Evolutionary conservation across 2,888 invertebrate species (phyloP), one percentile per base, ranked within the genome.

Genomic region (Sipha maydis): DNA sequence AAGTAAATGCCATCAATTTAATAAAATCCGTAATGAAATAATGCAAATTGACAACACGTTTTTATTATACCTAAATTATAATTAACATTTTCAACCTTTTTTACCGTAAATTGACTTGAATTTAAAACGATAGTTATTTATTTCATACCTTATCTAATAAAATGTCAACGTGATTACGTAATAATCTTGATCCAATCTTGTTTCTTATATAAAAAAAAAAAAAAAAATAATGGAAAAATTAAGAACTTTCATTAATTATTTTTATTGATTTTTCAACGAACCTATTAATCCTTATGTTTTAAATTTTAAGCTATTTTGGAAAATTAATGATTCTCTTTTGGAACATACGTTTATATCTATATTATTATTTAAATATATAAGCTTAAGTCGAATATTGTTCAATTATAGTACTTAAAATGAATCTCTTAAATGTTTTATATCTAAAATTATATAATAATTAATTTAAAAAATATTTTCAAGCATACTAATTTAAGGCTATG

Each of bases 171-270:
- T 31, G 54, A 73, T 56, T 73, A 83, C 38, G 56, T 83, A 56
- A 75, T 83, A 83, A 83, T 75, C 34, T 75, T 41, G 3, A 34
- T n/a, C n/a, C 19, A 83, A 83, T 75, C 34, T 75, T 41, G 3
- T 61, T n/a, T n/a, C n/a, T 54, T 34, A 75, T 48, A 73, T 34
- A 83, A 17, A 34, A 34, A 34, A 34, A 34, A 34, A 34, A 77
- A 3, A 34, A 54, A 83, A 80, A 25, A 25, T 8, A 25, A 25
- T 25, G 25, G 34, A 83, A 80, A 80, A 71, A 54, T 54, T 83
- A 83, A 83, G 82, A 48, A 71, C 31, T 83, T 48, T 71, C 69
- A 83, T 83, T 83, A 83, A 83, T 83, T 83, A 83, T 83, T 28
- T 31, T n/a, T 69, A 82, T 69, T 69, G 82, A 82, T 82, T 82